A percentile compares a stretch with the other conserved stretches of the same genome.
These are phyloP conservation scores for Lytechinus pictus DNA, from an alignment of 35 echinoderm and acorn worm species.

Conservation along the genomic window DNA sequence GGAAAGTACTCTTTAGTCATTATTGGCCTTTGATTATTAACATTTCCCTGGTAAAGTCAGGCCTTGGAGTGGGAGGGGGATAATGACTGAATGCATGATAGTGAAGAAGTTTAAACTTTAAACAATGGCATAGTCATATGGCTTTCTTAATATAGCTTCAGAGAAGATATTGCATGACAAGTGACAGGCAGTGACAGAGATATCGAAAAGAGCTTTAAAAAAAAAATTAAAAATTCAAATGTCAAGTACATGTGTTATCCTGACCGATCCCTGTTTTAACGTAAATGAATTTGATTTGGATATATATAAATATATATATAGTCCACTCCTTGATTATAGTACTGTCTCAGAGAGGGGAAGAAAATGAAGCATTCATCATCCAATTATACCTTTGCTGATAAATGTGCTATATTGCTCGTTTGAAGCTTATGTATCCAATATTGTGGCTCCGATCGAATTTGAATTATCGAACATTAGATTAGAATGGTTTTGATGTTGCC, in stretches of 20 bases:
- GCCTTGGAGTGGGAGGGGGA: background rate
- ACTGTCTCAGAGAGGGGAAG: background rate
- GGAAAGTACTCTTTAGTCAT: background rate
- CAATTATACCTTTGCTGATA: background rate
- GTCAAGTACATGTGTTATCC: no score
- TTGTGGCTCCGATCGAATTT: background rate
- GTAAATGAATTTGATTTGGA: no score
- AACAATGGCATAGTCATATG: no score
- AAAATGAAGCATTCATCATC: background rate
- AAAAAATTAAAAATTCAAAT: no score
- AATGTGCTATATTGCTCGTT: background rate
- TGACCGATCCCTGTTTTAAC: no score
- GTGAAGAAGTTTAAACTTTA: no score
- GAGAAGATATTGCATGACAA: no score
- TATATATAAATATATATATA: no score
- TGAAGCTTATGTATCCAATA: background rate
- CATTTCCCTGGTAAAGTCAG: background rate
- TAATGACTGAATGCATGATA: background rate
- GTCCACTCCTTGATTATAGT: no score
- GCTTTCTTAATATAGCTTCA: no score
- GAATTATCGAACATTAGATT: background rate
- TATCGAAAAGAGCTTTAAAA: no score
- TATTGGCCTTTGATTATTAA: background rate
- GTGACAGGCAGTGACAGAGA: no score
- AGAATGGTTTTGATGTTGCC: background rate